phyloP scores from a whole-genome alignment of 2,797 vertebrate species.

The Lates japonicus region DNA sequence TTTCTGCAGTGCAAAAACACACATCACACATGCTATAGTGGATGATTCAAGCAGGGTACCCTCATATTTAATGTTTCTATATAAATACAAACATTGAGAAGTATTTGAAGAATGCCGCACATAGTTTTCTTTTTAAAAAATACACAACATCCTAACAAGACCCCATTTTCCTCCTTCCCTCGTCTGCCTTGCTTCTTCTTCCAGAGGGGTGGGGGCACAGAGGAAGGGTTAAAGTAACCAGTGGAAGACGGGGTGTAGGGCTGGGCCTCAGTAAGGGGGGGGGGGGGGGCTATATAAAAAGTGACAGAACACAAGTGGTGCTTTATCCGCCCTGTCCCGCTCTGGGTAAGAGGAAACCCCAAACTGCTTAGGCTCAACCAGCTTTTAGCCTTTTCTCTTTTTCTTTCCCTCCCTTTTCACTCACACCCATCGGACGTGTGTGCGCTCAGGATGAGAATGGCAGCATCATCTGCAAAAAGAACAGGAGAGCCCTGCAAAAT shows the following conservation, averaged over 20 bases:
- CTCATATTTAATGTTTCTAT: background rate
- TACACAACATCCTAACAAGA: slow-evolving; percentile 52
- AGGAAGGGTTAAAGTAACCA: slow-evolving; percentile 76
- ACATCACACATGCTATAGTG: slow-evolving; percentile 1
- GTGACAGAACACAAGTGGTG: slow-evolving; percentile 80
- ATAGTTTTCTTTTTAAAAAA: slow-evolving; percentile 18
- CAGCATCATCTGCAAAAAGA: slow-evolving; percentile 69
- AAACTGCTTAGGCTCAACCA: slow-evolving; percentile 68
- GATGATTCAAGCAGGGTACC: background rate
- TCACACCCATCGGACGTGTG: slow-evolving; percentile 55
- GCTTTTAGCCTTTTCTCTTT: slow-evolving; percentile 44
- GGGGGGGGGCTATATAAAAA: slow-evolving; percentile 76
- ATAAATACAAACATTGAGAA: slow-evolving; percentile 25
- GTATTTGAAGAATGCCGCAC: slow-evolving; percentile 55
- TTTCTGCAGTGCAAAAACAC: background rate
- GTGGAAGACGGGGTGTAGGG: slow-evolving; percentile 75
- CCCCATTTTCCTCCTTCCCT: slow-evolving; percentile 51
- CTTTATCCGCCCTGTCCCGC: slow-evolving; percentile 81
- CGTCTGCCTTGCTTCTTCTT: slow-evolving; percentile 46
- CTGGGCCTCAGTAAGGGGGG: slow-evolving; percentile 63
- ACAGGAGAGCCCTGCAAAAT: slow-evolving; percentile 33
- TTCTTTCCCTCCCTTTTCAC: slow-evolving; percentile 61
- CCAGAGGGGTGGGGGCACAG: slow-evolving; percentile 64
- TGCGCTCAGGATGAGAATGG: slow-evolving; percentile 69
- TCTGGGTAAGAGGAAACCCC: slow-evolving; percentile 80